These are phyloP conservation scores for Erinaceus europaeus DNA, from an alignment of 2,113 vertebrate species.

Conservation along the genomic window DNA sequence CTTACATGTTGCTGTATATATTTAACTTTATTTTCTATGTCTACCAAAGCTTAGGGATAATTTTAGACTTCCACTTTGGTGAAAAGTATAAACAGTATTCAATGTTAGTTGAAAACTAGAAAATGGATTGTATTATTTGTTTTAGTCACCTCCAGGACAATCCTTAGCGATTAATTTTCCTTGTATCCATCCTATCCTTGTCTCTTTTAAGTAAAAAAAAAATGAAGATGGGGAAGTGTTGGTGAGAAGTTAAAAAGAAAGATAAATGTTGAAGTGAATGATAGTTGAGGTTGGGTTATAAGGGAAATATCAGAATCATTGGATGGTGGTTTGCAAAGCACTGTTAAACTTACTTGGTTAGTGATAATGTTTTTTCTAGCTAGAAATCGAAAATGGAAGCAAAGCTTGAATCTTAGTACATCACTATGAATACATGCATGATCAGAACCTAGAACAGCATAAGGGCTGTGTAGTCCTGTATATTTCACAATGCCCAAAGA, in stretches of 20 bases:
- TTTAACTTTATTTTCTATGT: not conserved
- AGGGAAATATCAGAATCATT: not conserved
- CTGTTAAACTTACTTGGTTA: not conserved
- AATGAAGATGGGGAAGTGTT: not conserved
- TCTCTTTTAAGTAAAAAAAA: not conserved
- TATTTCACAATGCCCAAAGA: too few species aligned
- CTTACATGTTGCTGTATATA: not conserved
- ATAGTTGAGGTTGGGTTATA: not conserved
- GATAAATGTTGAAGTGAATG: not conserved
- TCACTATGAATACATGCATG: not conserved
- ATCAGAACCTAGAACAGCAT: not conserved
- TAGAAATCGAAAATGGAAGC: not conserved
- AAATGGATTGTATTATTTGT: not conserved
- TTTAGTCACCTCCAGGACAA: not conserved
- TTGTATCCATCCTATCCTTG: not conserved
- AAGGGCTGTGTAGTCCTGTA: too few species aligned
- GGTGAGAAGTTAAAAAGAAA: not conserved
- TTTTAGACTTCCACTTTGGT: not conserved
- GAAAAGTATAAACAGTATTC: not conserved
- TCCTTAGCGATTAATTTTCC: not conserved
- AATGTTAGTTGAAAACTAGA: not conserved
- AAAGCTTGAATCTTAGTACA: not conserved
- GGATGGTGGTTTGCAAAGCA: not conserved
- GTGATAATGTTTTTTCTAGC: not conserved
- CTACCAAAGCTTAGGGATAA: not conserved